A percentile compares a stretch with the other conserved stretches of the same genome.
Evolutionary conservation across 1,140 invertebrate genomes (phyloP).

Genomic region (Aphidius ervi): DNA sequence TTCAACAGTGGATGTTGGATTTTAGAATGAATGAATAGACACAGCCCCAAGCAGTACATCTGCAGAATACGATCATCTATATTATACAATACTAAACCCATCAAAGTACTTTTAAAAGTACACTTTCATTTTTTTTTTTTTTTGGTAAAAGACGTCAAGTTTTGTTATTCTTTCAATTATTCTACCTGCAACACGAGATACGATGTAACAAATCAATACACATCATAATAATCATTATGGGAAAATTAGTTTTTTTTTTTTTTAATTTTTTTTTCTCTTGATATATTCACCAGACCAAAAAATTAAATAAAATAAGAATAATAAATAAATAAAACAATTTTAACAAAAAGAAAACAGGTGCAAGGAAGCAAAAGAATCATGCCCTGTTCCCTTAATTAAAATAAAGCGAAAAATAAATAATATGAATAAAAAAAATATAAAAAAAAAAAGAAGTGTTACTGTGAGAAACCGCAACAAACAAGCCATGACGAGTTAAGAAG

Average conservation of each 20-base stretch:
- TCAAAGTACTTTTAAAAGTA: constrained; percentile 5
- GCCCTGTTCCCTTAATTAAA: not conserved
- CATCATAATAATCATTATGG: too few species aligned
- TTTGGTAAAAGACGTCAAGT: not conserved
- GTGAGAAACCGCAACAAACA: constrained; percentile 36
- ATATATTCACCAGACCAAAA: too few species aligned
- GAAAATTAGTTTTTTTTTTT: too few species aligned
- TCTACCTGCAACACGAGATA: not conserved
- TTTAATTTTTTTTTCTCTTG: too few species aligned
- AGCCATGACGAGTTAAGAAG: constrained; percentile 36
- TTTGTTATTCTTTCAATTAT: constrained; percentile 2
- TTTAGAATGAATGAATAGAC: not conserved
- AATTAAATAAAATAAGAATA: too few species aligned
- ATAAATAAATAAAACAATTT: too few species aligned
- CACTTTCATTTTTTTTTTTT: constrained; percentile 1
- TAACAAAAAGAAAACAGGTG: too few species aligned
- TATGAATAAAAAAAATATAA: not conserved
- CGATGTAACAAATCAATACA: too few species aligned
- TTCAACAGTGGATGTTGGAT: constrained; percentile 7
- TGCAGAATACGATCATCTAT: too few species aligned
- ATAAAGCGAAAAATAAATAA: constrained; percentile 4
- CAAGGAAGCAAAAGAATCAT: too few species aligned
- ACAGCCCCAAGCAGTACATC: not conserved
- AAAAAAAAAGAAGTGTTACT: constrained; percentile 25
- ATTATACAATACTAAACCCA: constrained; percentile 3